Percentiles rank a stretch among this genome's conserved stretches.
These are phyloP conservation scores for Cebidichthys violaceus DNA, from an alignment of 2,113 vertebrate species.

Conservation along the genomic window DNA sequence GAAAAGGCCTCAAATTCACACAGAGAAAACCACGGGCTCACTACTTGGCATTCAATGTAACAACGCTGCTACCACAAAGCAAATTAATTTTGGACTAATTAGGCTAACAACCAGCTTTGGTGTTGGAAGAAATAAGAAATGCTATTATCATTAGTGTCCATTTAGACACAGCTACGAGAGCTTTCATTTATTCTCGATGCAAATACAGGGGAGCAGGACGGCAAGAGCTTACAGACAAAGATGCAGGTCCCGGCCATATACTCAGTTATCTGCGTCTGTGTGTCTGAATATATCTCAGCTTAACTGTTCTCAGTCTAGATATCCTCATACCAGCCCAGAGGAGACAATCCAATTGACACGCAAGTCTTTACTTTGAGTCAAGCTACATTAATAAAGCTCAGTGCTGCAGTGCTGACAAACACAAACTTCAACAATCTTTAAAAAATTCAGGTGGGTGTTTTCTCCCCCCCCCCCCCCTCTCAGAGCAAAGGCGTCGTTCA, in stretches of 20 bases:
- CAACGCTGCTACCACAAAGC: conserved; percentile 53
- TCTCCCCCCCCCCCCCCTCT: neutral
- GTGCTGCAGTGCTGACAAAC: conserved; percentile 41
- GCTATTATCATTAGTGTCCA: conserved; percentile 65
- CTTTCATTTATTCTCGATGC: conserved; percentile 47
- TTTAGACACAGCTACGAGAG: conserved; percentile 49
- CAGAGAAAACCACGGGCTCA: conserved; percentile 26
- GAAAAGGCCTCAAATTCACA: conserved; percentile 35
- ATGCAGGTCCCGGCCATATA: conserved; percentile 8
- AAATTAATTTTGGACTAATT: conserved; percentile 77
- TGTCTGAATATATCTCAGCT: neutral
- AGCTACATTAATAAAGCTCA: conserved; percentile 41
- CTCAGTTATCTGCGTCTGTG: conserved; percentile 1
- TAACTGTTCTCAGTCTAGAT: conserved; percentile 21
- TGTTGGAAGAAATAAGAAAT: conserved; percentile 62
- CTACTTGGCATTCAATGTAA: conserved; percentile 58
- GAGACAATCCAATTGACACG: neutral
- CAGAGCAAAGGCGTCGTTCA: conserved; percentile 18
- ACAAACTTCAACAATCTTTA: conserved; percentile 34
- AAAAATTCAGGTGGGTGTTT: conserved; percentile 25
- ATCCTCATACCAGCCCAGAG: neutral
- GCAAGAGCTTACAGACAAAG: neutral
- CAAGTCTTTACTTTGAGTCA: conserved; percentile 38
- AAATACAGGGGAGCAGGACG: conserved; percentile 15
- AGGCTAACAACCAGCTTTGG: conserved; percentile 63